Conservation (phyloP, 2,113 vertebrate genomes). For the Anarhynchus alexandrinus region DNA sequence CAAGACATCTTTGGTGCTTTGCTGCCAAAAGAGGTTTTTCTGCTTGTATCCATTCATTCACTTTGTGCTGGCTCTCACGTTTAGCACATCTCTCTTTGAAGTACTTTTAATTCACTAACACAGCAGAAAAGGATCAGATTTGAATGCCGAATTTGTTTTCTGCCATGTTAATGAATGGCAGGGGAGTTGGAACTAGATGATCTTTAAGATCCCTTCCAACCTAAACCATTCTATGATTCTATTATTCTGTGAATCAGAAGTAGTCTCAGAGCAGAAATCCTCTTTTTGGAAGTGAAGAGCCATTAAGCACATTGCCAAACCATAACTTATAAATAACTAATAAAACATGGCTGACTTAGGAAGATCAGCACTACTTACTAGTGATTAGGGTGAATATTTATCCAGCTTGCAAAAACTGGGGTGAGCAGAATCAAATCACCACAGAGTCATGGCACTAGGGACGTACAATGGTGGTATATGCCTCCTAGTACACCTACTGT, state of each 20-base stretch:
- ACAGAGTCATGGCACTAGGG: not conserved
- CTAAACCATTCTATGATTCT: too few relatives aligned
- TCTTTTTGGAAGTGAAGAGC: not conserved
- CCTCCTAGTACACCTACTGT: not conserved
- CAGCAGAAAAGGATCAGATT: not conserved
- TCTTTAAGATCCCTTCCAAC: too few relatives aligned
- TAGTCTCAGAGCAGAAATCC: not conserved
- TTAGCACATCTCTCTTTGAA: not conserved
- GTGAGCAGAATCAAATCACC: not conserved
- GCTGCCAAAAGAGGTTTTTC: not conserved
- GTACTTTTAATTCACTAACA: not conserved
- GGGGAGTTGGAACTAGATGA: too few relatives aligned
- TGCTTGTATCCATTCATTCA: not conserved
- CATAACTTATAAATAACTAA: not conserved
- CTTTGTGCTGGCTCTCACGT: not conserved
- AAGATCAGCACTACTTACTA: not conserved
- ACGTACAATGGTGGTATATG: rapidly evolving
- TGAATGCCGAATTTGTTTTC: not conserved
- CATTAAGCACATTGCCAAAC: not conserved
- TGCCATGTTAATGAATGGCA: not conserved
- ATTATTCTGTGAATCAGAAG: not conserved
- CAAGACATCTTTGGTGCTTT: not conserved
- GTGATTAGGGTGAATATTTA: not conserved
- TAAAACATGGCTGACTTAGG: not conserved
- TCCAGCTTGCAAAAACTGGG: not conserved